Percentiles rank a stretch among this genome's conserved stretches.
Conservation (phyloP, 2,113 vertebrate species). For the Microcebus jonahi region DNA sequence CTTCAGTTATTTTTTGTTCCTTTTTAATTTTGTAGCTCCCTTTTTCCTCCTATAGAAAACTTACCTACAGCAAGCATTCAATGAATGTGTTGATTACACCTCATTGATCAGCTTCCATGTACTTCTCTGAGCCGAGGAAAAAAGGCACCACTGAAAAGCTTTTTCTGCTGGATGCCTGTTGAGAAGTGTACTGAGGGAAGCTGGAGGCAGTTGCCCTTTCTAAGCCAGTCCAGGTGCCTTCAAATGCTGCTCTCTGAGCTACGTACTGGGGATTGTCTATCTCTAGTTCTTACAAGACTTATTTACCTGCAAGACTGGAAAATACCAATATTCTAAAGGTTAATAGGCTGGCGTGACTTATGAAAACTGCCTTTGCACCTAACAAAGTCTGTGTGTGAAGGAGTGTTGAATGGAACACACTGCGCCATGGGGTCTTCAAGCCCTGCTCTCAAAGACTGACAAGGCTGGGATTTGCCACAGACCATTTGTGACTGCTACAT, state of each 20-base stretch:
- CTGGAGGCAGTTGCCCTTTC: background rate
- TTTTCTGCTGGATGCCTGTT: background rate
- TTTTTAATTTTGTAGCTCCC: background rate
- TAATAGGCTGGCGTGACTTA: constrained; percentile 56
- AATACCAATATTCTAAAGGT: constrained; percentile 69
- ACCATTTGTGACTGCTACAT: background rate
- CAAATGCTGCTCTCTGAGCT: background rate
- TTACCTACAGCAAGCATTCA: background rate
- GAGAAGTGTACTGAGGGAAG: background rate
- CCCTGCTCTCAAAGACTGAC: background rate
- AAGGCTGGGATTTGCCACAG: background rate
- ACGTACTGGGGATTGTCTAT: background rate
- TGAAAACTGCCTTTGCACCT: background rate
- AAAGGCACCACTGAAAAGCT: background rate
- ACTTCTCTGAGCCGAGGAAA: background rate
- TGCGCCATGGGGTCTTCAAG: background rate
- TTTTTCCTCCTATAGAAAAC: background rate
- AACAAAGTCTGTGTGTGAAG: background rate
- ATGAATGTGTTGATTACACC: background rate
- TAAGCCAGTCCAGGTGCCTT: background rate
- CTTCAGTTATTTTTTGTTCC: background rate
- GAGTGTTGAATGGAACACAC: background rate
- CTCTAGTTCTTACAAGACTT: constrained; percentile 43
- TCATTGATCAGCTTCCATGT: background rate
- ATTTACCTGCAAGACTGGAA: constrained; percentile 41